Evolutionary conservation across 2,113 vertebrate species (phyloP).

Genomic region (Bos indicus): DNA sequence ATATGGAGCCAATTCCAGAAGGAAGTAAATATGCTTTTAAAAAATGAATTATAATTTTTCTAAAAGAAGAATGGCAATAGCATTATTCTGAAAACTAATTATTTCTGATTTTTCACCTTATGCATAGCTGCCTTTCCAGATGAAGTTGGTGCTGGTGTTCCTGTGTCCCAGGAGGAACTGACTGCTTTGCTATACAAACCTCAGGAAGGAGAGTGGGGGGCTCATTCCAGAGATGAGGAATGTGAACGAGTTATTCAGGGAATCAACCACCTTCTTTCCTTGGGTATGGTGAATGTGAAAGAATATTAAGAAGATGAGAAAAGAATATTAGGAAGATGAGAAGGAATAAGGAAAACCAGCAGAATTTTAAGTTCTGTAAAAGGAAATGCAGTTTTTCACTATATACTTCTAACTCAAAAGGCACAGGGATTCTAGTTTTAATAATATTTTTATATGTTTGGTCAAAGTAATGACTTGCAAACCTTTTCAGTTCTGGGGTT

Average conservation of each 20-base stretch:
- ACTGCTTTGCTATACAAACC: conserved; percentile 92
- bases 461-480: background rate
- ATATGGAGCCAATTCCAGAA: conserved; percentile 98
- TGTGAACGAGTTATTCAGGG: conserved; percentile 92
- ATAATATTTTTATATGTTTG: background rate
- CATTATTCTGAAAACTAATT: conserved; percentile 52
- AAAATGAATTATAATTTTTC: conserved; percentile 30
- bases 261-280: conserved; percentile 92
- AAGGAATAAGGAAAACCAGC: background rate
- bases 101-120: conserved; percentile 44
- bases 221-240: conserved; percentile 92
- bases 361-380: conserved; percentile 21
- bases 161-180: conserved; percentile 93
- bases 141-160: conserved; percentile 93
- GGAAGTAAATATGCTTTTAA: conserved; percentile 86
- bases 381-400: background rate
- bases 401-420: background rate
- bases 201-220: conserved; percentile 97
- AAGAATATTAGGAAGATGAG: background rate
- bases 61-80: background rate
- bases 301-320: background rate
- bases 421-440: conserved; percentile 1
- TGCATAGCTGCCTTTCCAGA: conserved; percentile 87
- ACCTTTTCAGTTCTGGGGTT: background rate
- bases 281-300: conserved; percentile 82